These are phyloP conservation scores for Chromis chromis DNA, from an alignment of 2,797 vertebrate species.

Conservation along the genomic window DNA sequence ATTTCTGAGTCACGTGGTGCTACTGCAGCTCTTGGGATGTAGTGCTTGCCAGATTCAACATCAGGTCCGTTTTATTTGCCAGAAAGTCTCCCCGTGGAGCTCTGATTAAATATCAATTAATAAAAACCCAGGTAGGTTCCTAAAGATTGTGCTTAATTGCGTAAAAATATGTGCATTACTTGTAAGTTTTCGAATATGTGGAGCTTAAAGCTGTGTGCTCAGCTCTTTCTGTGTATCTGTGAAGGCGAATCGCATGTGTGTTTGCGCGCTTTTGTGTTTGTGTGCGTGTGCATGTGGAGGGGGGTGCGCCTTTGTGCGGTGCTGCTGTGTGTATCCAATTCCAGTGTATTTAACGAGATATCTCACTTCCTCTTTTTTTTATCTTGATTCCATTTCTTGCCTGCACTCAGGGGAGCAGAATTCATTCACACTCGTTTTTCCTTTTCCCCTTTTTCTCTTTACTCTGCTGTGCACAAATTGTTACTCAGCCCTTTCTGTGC, in stretches of 20 bases:
- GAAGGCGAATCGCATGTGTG: constrained; percentile 29
- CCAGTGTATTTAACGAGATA: constrained; percentile 80
- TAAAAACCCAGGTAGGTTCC: constrained; percentile 58
- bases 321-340: constrained; percentile 74
- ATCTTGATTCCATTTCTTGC: constrained; percentile 77
- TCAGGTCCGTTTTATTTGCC: constrained; percentile 64
- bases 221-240: constrained; percentile 48
- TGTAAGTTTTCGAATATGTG: constrained; percentile 29
- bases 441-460: constrained; percentile 55
- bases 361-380: constrained; percentile 68
- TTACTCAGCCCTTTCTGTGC: constrained; percentile 70
- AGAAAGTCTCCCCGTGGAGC: constrained; percentile 50
- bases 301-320: constrained; percentile 33
- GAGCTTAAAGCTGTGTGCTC: constrained; percentile 42
- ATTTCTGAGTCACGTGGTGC: constrained; percentile 62
- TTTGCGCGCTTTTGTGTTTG: constrained; percentile 9
- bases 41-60: constrained; percentile 72
- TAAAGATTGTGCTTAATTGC: constrained; percentile 49
- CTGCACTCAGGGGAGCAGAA: constrained; percentile 73
- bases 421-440: constrained; percentile 70
- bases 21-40: constrained; percentile 63
- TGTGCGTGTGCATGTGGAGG: constrained; percentile 17
- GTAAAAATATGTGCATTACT: constrained; percentile 43
- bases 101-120: constrained; percentile 74
- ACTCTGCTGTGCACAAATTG: constrained; percentile 71